phyloP scores from a whole-genome alignment of 2,888 invertebrate genomes.

The Tachina fera region DNA sequence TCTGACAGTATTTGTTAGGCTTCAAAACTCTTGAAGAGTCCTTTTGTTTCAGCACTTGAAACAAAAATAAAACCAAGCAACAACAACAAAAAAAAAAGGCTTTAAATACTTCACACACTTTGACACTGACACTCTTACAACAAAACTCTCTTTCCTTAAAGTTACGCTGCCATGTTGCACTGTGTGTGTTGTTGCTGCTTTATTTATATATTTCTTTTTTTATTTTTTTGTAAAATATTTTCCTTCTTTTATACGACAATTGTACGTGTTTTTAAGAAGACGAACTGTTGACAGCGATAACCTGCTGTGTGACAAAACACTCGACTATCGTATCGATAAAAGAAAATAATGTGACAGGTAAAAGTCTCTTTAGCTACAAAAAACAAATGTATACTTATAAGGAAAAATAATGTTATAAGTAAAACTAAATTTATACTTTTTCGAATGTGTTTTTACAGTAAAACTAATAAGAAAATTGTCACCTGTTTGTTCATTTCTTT shows the following conservation, averaged over 20 bases:
- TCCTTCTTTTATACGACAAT: neutral
- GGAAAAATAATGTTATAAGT: neutral
- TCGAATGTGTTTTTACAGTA: conserved; percentile 62
- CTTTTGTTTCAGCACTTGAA: conserved; percentile 56
- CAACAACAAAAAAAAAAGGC: conserved; percentile 73
- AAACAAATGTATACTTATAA: neutral
- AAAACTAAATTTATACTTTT: conserved; percentile 40
- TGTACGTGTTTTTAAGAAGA: conserved; percentile 63
- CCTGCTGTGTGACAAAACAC: conserved; percentile 72
- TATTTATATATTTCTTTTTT: neutral
- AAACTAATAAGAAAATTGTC: conserved; percentile 60
- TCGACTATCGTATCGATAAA: conserved; percentile 69
- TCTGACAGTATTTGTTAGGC: conserved; percentile 69
- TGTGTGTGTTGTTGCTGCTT: conserved; percentile 1
- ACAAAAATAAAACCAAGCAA: conserved; percentile 1
- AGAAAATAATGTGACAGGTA: conserved; percentile 71
- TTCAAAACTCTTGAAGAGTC: conserved; percentile 61
- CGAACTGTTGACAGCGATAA: conserved; percentile 71
- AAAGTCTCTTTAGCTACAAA: conserved; percentile 60
- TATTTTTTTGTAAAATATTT: conserved; percentile 5
- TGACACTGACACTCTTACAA: conserved; percentile 56
- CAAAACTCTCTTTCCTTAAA: conserved; percentile 28
- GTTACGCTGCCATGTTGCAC: conserved; percentile 20
- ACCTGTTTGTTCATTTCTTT: conserved; percentile 52
- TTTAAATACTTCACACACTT: conserved; percentile 80